These are phyloP conservation scores for Haliaeetus vocifer DNA, from an alignment of 2,797 vertebrate genomes.

Conservation along the genomic window DNA sequence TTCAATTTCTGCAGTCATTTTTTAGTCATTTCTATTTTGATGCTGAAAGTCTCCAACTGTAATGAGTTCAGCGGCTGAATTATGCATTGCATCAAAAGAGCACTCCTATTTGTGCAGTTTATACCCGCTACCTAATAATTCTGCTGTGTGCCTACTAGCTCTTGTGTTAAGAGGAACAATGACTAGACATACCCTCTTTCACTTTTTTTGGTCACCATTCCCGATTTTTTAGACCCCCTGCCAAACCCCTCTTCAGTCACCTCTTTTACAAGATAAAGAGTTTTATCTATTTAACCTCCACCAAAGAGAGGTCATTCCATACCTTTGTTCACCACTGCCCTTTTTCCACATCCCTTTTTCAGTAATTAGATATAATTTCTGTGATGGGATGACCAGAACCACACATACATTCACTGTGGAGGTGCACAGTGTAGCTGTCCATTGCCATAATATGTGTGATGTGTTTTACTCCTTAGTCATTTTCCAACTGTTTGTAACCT, in stretches of 20 bases:
- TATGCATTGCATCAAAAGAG: background rate
- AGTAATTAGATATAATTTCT: background rate
- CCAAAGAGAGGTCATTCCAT: background rate
- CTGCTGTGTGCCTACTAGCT: background rate
- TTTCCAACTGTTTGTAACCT: background rate
- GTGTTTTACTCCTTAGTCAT: background rate
- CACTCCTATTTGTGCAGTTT: background rate
- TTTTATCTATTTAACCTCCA: background rate
- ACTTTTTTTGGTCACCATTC: background rate
- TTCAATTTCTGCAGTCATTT: background rate
- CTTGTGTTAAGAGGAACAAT: background rate
- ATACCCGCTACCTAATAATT: background rate
- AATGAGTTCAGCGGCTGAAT: background rate
- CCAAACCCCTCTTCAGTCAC: background rate
- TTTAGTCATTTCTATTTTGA: background rate
- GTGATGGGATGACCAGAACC: background rate
- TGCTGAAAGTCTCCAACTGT: background rate
- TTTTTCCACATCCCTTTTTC: background rate
- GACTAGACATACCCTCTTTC: background rate
- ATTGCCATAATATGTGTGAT: fast-evolving
- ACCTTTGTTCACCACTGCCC: background rate
- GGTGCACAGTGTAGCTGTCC: background rate
- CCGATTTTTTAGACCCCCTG: fast-evolving
- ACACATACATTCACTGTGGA: background rate
- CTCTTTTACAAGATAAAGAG: background rate